Percentiles rank a stretch among this genome's conserved stretches.
phyloP scores from a whole-genome alignment of 2,797 vertebrate genomes.

The Onychomys arenicola region DNA sequence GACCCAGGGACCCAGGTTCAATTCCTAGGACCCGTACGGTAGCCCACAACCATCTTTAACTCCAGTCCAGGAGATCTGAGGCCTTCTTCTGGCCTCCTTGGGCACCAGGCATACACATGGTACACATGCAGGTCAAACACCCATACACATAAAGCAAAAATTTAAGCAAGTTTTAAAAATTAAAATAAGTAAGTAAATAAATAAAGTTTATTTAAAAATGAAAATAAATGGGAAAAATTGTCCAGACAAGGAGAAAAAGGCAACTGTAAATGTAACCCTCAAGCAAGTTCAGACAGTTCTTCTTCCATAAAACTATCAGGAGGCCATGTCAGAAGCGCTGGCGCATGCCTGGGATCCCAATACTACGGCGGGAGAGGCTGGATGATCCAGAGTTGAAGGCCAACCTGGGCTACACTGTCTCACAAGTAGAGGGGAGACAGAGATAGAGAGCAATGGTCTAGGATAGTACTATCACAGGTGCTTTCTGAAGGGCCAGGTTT shows the following conservation, averaged over 20 bases:
- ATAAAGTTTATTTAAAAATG: background rate
- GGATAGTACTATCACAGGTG: background rate
- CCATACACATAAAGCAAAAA: background rate
- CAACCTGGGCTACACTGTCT: background rate
- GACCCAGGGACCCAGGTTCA: background rate
- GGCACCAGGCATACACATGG: too few species aligned
- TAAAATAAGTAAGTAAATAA: background rate
- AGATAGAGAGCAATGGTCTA: background rate
- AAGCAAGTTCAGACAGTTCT: background rate
- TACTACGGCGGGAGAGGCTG: background rate
- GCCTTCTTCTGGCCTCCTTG: background rate
- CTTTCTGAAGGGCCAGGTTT: background rate
- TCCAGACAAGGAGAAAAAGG: slow-evolving; percentile 27
- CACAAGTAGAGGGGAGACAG: background rate
- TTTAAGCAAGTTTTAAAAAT: background rate
- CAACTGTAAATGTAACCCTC: background rate
- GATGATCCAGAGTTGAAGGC: background rate
- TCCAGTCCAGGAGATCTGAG: background rate
- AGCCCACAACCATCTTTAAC: background rate
- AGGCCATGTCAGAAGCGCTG: background rate
- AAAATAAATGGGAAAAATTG: slow-evolving; percentile 4
- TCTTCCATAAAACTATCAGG: background rate
- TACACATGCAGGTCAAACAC: background rate
- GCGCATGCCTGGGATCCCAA: background rate
- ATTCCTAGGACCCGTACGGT: background rate